Conservation (phyloP, 2,888 invertebrate genomes). For the Eurytoma californica region DNA sequence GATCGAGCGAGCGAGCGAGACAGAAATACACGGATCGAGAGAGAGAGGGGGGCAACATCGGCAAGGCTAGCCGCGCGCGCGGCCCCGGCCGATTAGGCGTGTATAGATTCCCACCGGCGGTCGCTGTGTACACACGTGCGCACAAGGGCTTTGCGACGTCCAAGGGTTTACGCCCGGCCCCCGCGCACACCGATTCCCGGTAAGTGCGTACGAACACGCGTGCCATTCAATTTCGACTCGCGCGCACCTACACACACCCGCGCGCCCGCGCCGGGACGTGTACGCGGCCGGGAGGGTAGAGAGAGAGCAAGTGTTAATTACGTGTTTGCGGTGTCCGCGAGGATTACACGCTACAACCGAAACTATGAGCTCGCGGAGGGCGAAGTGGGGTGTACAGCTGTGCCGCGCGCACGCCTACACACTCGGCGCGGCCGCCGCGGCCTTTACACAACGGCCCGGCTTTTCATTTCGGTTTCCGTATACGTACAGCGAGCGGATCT, state of each 20-base stretch:
- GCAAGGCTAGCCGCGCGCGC: background rate
- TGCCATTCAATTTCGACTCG: background rate
- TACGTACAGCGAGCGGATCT: background rate
- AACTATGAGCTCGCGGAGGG: constrained; percentile 68
- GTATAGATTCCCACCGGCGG: constrained; percentile 41
- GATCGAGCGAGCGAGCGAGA: constrained; percentile 17
- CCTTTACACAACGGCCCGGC: background rate
- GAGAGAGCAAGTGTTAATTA: constrained; percentile 74
- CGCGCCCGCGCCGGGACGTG: background rate
- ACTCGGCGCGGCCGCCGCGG: background rate
- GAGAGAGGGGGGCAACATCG: constrained; percentile 32
- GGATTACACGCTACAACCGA: constrained; percentile 74
- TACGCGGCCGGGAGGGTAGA: constrained; percentile 4
- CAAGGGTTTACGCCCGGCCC: constrained; percentile 14
- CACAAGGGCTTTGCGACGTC: constrained; percentile 38
- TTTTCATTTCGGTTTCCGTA: constrained; percentile 38
- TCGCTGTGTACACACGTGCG: constrained; percentile 56
- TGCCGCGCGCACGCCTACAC: constrained; percentile 2
- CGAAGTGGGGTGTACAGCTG: constrained; percentile 43
- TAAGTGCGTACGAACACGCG: constrained; percentile 5
- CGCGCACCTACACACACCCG: background rate
- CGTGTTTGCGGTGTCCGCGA: constrained; percentile 74
- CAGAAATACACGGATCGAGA: constrained; percentile 6
- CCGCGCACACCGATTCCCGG: background rate
- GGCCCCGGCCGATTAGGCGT: constrained; percentile 43